Percentiles rank a stretch among this genome's conserved stretches.
Evolutionary conservation across 2,888 invertebrate species (phyloP).

Genomic region (Sturmia bella): DNA sequence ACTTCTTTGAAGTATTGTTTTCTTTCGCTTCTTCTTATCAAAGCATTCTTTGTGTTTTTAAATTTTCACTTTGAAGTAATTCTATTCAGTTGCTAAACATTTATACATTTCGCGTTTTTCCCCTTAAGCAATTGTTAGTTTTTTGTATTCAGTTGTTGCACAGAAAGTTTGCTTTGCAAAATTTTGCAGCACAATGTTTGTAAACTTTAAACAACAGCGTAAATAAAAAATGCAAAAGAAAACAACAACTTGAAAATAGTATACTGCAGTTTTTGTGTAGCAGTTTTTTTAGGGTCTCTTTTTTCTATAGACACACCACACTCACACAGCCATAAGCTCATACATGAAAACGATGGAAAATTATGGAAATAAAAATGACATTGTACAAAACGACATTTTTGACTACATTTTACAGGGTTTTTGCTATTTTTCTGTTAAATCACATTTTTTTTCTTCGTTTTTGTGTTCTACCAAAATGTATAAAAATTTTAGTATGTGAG

Average conservation of each 20-base stretch:
- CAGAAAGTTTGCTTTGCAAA: conserved; percentile 27
- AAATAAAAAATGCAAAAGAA: neutral
- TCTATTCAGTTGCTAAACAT: neutral
- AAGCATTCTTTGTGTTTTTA: no score
- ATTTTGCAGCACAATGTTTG: conserved; percentile 46
- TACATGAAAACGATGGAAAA: neutral
- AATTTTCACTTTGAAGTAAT: no score
- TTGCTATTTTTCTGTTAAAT: neutral
- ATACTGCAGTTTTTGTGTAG: conserved; percentile 45
- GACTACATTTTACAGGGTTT: conserved; percentile 41
- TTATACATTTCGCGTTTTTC: neutral
- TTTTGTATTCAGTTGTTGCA: neutral
- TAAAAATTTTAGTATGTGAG: conserved; percentile 14
- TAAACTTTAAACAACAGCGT: neutral
- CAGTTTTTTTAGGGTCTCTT: conserved; percentile 28
- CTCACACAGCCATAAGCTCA: neutral
- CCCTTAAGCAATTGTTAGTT: conserved; percentile 5
- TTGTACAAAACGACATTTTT: conserved; percentile 33
- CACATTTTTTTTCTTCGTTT: neutral
- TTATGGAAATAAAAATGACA: conserved; percentile 22
- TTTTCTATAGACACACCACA: conserved; percentile 8
- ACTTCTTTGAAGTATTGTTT: no score
- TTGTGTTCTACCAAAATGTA: conserved; percentile 1
- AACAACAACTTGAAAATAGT: conserved; percentile 36
- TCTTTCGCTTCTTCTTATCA: no score